Percentiles rank a stretch among this genome's conserved stretches.
phyloP scores from a whole-genome alignment of 2,888 invertebrate species.

The Chymomyza amoena region DNA sequence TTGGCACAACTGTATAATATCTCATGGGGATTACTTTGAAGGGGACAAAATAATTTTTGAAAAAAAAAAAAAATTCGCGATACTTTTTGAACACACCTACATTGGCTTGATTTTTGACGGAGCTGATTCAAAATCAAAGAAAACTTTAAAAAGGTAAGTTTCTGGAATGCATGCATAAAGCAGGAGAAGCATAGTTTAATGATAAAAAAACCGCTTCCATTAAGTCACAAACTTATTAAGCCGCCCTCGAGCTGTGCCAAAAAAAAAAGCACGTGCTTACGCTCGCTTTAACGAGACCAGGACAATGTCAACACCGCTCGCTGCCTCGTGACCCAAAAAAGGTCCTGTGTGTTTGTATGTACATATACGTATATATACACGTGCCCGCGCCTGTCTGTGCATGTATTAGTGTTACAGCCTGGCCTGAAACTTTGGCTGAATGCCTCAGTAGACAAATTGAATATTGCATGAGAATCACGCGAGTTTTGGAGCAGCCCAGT shows the following conservation, averaged over 20 bases:
- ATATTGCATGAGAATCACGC: slow-evolving; percentile 69
- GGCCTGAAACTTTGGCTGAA: neutral
- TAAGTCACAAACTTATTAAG: too few species aligned
- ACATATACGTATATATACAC: neutral
- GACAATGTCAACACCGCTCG: slow-evolving; percentile 67
- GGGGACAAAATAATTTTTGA: too few species aligned
- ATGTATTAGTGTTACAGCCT: neutral
- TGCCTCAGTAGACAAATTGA: slow-evolving; percentile 35
- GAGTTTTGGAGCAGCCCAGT: slow-evolving; percentile 45
- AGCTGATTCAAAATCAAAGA: too few species aligned
- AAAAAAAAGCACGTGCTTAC: slow-evolving; percentile 63
- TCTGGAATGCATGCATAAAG: too few species aligned
- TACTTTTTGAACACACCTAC: too few species aligned
- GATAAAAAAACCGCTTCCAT: too few species aligned
- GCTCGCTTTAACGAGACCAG: slow-evolving; percentile 59
- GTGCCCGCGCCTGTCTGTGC: neutral
- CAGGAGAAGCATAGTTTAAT: too few species aligned
- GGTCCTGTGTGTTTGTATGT: slow-evolving; percentile 30
- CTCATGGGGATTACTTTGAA: too few species aligned
- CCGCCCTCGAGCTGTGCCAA: slow-evolving; percentile 36
- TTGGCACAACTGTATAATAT: too few species aligned
- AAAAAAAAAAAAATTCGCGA: too few species aligned
- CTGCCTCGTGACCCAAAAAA: slow-evolving; percentile 69
- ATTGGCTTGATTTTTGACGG: too few species aligned
- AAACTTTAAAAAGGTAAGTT: too few species aligned